A percentile compares a stretch with the other conserved stretches of the same genome.
These are phyloP conservation scores for Galendromus occidentalis DNA, from an alignment of 1,140 invertebrate species.

Conservation along the genomic window DNA sequence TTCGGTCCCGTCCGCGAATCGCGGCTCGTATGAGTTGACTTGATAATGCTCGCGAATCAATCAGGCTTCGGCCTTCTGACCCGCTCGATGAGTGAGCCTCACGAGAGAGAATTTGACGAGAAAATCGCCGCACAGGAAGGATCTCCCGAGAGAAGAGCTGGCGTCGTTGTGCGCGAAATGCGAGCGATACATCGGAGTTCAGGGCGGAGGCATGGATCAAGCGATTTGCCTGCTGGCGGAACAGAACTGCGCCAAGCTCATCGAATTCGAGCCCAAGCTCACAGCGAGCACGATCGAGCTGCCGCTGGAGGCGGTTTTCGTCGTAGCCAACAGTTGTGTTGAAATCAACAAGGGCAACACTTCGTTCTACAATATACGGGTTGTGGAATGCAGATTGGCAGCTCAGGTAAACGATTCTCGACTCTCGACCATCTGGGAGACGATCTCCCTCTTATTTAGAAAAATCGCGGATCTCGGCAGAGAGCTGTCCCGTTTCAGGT, in stretches of 20 bases:
- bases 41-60: neutral
- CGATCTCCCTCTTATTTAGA: no score
- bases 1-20: no score
- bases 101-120: no score
- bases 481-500: neutral
- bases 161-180: conserved; percentile 64
- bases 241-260: conserved; percentile 59
- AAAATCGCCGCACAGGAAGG: conserved; percentile 24
- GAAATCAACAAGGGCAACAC: conserved; percentile 84
- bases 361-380: conserved; percentile 67
- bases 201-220: conserved; percentile 98
- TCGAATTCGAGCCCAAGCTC: conserved; percentile 72
- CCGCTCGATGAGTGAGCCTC: no score
- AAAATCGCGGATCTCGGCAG: neutral
- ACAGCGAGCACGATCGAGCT: conserved; percentile 50
- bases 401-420: conserved; percentile 40
- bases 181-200: conserved; percentile 72
- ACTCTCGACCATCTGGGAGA: no score
- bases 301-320: conserved; percentile 61
- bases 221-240: conserved; percentile 84
- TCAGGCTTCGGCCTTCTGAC: no score
- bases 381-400: conserved; percentile 78
- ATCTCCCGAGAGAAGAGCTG: conserved; percentile 47
- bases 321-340: conserved; percentile 74
- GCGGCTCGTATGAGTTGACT: no score